phyloP scores from a whole-genome alignment of 1,140 invertebrate genomes.

The Saccostrea cuccullata region DNA sequence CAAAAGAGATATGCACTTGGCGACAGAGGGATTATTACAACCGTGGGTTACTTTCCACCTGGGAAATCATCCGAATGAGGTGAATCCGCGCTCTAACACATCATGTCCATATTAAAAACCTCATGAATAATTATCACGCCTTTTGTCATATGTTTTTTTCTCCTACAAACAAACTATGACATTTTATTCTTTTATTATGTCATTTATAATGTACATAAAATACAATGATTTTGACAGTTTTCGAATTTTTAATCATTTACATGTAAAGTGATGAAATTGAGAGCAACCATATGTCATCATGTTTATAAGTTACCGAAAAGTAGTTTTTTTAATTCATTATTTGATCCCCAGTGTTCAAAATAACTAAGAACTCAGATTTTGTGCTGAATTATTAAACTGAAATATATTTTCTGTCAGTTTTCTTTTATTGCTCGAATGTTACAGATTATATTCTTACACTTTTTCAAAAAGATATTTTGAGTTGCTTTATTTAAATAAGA shows the following conservation, averaged over 20 bases:
- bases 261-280: background rate
- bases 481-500: too few relatives aligned
- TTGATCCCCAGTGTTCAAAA: too few relatives aligned
- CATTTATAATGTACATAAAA: background rate
- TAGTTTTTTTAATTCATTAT: too few relatives aligned
- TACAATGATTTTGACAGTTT: background rate
- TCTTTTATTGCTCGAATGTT: too few relatives aligned
- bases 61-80: constrained; percentile 11
- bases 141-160: background rate
- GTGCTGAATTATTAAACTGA: too few relatives aligned
- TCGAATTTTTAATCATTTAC: background rate
- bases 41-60: background rate
- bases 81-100: background rate
- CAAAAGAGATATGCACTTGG: background rate
- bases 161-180: background rate
- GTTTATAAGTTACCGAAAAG: too few relatives aligned
- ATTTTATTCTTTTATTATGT: background rate
- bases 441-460: too few relatives aligned
- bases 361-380: too few relatives aligned
- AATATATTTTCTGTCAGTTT: too few relatives aligned
- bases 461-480: too few relatives aligned
- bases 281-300: too few relatives aligned
- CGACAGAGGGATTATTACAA: background rate
- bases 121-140: constrained; percentile 8
- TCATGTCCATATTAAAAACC: constrained; percentile 9